Evolutionary conservation across 2,888 invertebrate genomes (phyloP).

Genomic region (Macaria notata): DNA sequence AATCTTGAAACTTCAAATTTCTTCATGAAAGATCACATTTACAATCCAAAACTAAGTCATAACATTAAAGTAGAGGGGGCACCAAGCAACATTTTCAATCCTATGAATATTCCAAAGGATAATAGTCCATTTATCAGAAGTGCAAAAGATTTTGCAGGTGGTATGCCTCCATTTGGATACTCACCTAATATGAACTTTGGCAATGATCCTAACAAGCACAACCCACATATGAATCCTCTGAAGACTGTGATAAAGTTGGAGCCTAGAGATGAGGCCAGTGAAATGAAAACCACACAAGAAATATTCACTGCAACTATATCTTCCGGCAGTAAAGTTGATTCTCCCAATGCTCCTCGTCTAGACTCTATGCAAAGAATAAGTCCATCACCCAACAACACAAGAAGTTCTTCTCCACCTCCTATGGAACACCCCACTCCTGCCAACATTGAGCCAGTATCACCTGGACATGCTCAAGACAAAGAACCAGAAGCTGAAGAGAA

Average conservation of each 20-base stretch:
- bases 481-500: constrained; percentile 72
- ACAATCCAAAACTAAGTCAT: constrained; percentile 69
- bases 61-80: constrained; percentile 74
- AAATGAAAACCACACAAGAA: constrained; percentile 75
- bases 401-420: constrained; percentile 68
- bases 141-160: constrained; percentile 67
- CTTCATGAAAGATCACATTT: constrained; percentile 74
- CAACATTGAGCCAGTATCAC: constrained; percentile 73
- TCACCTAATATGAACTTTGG: constrained; percentile 65
- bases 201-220: constrained; percentile 71
- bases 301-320: constrained; percentile 78
- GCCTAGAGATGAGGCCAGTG: constrained; percentile 73
- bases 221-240: constrained; percentile 69
- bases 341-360: constrained; percentile 66
- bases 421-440: constrained; percentile 68
- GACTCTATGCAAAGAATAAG: constrained; percentile 72
- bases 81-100: constrained; percentile 69
- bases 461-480: constrained; percentile 71
- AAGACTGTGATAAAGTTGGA: constrained; percentile 79
- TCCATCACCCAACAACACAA: constrained; percentile 69
- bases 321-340: constrained; percentile 68
- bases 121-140: constrained; percentile 65
- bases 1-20: constrained; percentile 76
- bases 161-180: constrained; percentile 69
- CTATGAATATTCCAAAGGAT: constrained; percentile 71